Evolutionary conservation across 2,113 vertebrate genomes (phyloP).

Genomic region (Urocolius indicus): DNA sequence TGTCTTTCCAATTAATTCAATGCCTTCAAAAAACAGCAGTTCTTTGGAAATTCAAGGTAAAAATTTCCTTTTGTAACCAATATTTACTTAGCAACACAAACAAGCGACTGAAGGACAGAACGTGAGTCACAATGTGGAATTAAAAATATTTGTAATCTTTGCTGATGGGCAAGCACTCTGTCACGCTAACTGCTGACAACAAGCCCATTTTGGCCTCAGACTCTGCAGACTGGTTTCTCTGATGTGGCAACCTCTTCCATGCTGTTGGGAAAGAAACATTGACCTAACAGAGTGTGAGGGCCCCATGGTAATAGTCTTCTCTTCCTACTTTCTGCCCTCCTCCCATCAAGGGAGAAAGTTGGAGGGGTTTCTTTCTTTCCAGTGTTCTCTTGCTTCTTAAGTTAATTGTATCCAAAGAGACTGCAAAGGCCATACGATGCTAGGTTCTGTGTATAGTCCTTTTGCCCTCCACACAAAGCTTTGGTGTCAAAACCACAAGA

Average conservation of each 20-base stretch:
- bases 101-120: background rate
- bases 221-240: background rate
- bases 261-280: background rate
- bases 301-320: background rate
- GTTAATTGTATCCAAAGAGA: background rate
- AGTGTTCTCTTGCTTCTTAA: background rate
- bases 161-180: background rate
- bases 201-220: background rate
- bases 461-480: background rate
- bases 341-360: background rate
- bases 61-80: background rate
- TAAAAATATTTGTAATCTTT: background rate
- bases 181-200: accelerated
- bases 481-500: background rate
- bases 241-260: background rate
- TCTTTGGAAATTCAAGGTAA: background rate
- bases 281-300: background rate
- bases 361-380: background rate
- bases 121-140: background rate
- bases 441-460: background rate
- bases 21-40: background rate
- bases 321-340: background rate
- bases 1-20: background rate
- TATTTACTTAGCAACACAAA: background rate
- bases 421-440: background rate